These are phyloP conservation scores for Drosophila bocqueti DNA, from an alignment of 1,140 invertebrate genomes.

Conservation along the genomic window DNA sequence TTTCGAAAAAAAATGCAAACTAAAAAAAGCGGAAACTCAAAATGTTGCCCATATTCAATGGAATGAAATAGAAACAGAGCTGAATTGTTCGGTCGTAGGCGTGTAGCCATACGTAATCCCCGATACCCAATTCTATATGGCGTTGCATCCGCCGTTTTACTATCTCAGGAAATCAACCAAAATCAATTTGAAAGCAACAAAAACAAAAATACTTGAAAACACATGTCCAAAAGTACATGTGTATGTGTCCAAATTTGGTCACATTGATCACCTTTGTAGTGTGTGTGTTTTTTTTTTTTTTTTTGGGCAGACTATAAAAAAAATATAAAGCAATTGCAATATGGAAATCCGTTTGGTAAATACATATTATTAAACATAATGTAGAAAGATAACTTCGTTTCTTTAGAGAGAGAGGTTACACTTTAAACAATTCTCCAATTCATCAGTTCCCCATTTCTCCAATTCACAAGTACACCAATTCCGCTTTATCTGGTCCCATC, in stretches of 20 bases:
- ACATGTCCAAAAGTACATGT: slow-evolving; percentile 27
- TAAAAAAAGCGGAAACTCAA: slow-evolving; percentile 65
- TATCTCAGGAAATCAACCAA: slow-evolving; percentile 56
- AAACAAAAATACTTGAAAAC: slow-evolving; percentile 8
- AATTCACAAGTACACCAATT: background rate
- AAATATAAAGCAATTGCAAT: slow-evolving; percentile 36
- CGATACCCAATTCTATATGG: slow-evolving; percentile 49
- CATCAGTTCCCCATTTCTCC: background rate
- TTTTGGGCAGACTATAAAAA: slow-evolving; percentile 3
- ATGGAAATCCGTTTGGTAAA: slow-evolving; percentile 46
- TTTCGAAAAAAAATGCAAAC: slow-evolving; percentile 45
- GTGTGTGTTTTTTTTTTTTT: slow-evolving; percentile 1
- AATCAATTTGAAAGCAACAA: slow-evolving; percentile 1
- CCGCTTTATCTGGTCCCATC: background rate
- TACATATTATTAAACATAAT: background rate
- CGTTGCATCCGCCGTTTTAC: slow-evolving; percentile 69
- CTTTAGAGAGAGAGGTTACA: background rate
- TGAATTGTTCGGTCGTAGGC: slow-evolving; percentile 23
- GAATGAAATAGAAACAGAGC: slow-evolving; percentile 13
- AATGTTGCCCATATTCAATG: slow-evolving; percentile 53
- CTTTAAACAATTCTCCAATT: background rate
- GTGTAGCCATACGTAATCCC: slow-evolving; percentile 28
- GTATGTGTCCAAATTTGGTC: slow-evolving; percentile 43
- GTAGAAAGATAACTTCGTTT: background rate
- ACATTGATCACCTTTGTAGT: slow-evolving; percentile 40